Evolutionary conservation across 1,140 invertebrate genomes (phyloP).

Genomic region (Macrocentrus cingulum): DNA sequence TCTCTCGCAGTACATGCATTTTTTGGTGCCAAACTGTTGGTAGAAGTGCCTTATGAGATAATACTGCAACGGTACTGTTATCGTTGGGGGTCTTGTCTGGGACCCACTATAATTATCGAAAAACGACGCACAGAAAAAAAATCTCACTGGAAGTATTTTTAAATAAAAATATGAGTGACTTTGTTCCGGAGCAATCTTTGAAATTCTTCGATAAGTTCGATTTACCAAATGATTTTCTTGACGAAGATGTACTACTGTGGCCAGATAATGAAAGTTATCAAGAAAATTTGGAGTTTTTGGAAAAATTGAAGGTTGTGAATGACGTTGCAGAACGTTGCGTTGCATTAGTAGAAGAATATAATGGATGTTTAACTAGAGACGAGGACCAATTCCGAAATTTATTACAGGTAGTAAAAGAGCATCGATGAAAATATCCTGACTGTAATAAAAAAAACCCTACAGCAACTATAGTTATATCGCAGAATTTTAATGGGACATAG

Average conservation of each 20-base stretch:
- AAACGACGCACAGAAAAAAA: no score
- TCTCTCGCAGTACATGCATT: no score
- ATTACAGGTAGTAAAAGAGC: background rate
- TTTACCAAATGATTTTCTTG: background rate
- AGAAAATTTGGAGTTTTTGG: background rate
- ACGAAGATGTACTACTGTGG: background rate
- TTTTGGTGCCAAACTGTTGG: no score
- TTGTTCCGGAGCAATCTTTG: background rate
- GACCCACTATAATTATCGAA: no score
- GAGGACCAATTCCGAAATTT: slow-evolving; percentile 4
- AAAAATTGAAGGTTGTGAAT: background rate
- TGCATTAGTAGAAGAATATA: slow-evolving; percentile 7
- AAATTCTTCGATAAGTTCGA: background rate
- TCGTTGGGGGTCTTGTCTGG: no score
- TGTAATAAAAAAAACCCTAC: background rate
- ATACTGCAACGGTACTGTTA: no score
- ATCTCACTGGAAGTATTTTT: no score
- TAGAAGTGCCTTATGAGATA: no score
- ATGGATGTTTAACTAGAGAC: background rate
- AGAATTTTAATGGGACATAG: no score
- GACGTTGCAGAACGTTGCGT: background rate
- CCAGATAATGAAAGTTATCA: no score
- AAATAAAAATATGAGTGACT: no score
- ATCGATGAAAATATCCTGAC: background rate
- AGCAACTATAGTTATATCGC: no score